phyloP scores from a whole-genome alignment of 2,797 vertebrate genomes.

The Danio jaintianensis region DNA sequence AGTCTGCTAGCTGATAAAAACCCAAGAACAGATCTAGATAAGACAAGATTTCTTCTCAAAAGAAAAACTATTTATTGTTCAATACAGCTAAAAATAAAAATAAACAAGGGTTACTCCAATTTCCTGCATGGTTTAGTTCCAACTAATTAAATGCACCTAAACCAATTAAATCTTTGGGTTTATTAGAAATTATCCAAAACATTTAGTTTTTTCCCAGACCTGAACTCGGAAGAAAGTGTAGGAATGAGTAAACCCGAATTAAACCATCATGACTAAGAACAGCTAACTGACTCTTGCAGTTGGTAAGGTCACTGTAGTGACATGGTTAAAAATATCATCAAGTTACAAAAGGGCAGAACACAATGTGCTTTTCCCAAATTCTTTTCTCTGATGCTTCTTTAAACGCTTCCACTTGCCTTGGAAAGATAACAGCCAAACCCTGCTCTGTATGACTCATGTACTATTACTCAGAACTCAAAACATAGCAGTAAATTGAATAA shows the following conservation, averaged over 20 bases:
- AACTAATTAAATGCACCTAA: background rate
- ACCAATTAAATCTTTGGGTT: background rate
- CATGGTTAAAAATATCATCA: background rate
- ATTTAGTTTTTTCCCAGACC: background rate
- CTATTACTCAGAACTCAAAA: conserved; percentile 22
- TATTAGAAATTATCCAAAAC: background rate
- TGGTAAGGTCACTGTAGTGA: background rate
- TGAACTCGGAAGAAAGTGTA: background rate
- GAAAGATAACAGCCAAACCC: conserved; percentile 16
- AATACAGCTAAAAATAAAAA: background rate
- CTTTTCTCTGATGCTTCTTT: background rate
- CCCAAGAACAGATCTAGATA: background rate
- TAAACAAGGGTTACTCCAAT: background rate
- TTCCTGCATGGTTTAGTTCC: background rate
- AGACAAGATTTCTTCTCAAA: background rate
- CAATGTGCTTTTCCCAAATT: background rate
- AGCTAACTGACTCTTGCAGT: background rate
- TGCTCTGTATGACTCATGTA: conserved; percentile 21
- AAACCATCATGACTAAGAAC: background rate
- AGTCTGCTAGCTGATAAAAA: background rate
- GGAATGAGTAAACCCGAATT: background rate
- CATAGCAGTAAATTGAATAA: conserved; percentile 32
- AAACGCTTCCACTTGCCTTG: background rate
- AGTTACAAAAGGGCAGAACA: background rate
- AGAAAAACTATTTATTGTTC: background rate